These are phyloP conservation scores for Coelopa frigida DNA, from an alignment of 1,140 invertebrate genomes.

Conservation along the genomic window DNA sequence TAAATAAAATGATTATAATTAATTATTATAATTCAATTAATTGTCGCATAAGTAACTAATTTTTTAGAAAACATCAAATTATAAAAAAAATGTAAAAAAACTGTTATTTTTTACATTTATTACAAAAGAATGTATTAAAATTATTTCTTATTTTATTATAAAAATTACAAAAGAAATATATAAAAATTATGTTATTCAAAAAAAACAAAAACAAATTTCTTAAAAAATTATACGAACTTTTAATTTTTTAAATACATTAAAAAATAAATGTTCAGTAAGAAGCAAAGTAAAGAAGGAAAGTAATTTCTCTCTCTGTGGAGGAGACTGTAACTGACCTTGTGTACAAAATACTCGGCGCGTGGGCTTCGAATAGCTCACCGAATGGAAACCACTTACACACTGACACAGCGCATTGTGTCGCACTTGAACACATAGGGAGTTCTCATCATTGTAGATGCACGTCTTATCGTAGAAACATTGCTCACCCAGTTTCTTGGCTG, in stretches of 20 bases:
- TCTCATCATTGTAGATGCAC: conserved; percentile 66
- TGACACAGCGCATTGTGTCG: conserved; percentile 79
- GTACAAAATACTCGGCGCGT: conserved; percentile 70
- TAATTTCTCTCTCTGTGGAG: too few relatives aligned
- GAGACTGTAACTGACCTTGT: conserved; percentile 71
- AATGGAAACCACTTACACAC: conserved; percentile 70
- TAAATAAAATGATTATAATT: too few relatives aligned
- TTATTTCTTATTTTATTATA: not conserved
- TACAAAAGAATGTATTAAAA: not conserved
- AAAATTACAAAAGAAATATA: not conserved
- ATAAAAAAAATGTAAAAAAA: not conserved
- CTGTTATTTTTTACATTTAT: not conserved
- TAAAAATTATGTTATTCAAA: not conserved
- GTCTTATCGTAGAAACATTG: conserved; percentile 76
- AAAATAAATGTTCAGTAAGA: not conserved
- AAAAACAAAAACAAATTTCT: too few relatives aligned
- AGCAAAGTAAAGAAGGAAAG: not conserved
- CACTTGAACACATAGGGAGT: conserved; percentile 71
- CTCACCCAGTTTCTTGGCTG: conserved; percentile 74
- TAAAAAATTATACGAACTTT: not conserved
- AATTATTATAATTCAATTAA: too few relatives aligned
- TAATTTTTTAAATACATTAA: not conserved
- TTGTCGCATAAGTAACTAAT: too few relatives aligned
- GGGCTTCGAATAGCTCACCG: conserved; percentile 62
- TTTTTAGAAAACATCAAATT: too few relatives aligned